A percentile compares a stretch with the other conserved stretches of the same genome.
phyloP scores from a whole-genome alignment of 2,888 invertebrate genomes.

The Lithophane ornitopus region DNA sequence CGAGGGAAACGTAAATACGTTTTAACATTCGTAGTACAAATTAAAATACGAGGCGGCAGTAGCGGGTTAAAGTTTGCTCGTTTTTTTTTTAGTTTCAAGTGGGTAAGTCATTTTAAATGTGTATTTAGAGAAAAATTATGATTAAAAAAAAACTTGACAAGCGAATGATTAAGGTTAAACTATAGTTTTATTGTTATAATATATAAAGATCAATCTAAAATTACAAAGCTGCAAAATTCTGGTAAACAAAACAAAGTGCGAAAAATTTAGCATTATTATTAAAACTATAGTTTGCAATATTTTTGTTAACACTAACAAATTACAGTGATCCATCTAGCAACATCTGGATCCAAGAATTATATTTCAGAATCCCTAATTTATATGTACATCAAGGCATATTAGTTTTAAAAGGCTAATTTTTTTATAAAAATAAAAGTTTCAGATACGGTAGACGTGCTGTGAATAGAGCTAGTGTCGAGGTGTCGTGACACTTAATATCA shows the following conservation, averaged over 20 bases:
- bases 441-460: slow-evolving; percentile 73
- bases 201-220: background rate
- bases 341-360: slow-evolving; percentile 46
- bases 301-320: slow-evolving; percentile 41
- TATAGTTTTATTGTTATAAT: too few relatives aligned
- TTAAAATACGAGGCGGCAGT: slow-evolving; percentile 64
- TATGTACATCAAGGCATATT: slow-evolving; percentile 24
- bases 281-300: slow-evolving; percentile 18
- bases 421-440: slow-evolving; percentile 63
- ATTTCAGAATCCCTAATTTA: slow-evolving; percentile 33
- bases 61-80: slow-evolving; percentile 31
- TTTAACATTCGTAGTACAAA: slow-evolving; percentile 66
- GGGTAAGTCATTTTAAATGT: background rate
- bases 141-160: too few relatives aligned
- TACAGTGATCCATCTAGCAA: slow-evolving; percentile 45
- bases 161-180: background rate
- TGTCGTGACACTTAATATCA: slow-evolving; percentile 82
- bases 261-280: slow-evolving; percentile 1
- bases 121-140: background rate
- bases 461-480: slow-evolving; percentile 71
- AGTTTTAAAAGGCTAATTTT: slow-evolving; percentile 3
- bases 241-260: background rate
- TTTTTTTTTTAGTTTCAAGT: slow-evolving; percentile 9
- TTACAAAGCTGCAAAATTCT: background rate
- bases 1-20: slow-evolving; percentile 57